Evolutionary conservation across 1,140 invertebrate genomes (phyloP).

Genomic region (Saccostrea cuccullata): DNA sequence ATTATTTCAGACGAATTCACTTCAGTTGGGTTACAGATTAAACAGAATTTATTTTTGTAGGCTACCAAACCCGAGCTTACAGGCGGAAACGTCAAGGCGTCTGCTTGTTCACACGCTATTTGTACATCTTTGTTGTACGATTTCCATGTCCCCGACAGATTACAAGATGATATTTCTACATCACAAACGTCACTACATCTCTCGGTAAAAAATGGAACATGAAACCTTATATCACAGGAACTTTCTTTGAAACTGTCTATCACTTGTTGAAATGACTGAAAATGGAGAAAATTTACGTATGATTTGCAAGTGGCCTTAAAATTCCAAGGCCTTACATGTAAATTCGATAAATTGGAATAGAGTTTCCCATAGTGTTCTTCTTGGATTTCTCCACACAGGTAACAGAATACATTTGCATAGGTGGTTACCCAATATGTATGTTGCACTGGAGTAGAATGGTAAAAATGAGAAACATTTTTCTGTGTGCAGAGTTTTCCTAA

Average conservation of each 20-base stretch:
- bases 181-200: neutral
- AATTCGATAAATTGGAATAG: neutral
- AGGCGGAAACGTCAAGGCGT: neutral
- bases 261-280: neutral
- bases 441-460: neutral
- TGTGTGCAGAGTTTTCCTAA: neutral
- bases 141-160: neutral
- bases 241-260: neutral
- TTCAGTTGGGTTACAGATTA: neutral
- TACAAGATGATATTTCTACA: neutral
- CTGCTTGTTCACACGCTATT: neutral
- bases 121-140: neutral
- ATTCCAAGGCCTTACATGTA: neutral
- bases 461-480: neutral
- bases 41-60: constrained; percentile 7
- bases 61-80: neutral
- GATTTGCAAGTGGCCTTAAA: neutral
- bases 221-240: neutral
- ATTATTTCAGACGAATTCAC: neutral
- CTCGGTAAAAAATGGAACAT: neutral
- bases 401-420: neutral
- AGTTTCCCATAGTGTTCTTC: neutral
- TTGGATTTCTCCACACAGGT: neutral
- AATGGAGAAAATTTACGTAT: neutral
- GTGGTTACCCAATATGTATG: too few species aligned